Evolutionary conservation across 2,888 invertebrate genomes (phyloP), one percentile per base, ranked within the genome.

Genomic region (Stomorhina lunata): DNA sequence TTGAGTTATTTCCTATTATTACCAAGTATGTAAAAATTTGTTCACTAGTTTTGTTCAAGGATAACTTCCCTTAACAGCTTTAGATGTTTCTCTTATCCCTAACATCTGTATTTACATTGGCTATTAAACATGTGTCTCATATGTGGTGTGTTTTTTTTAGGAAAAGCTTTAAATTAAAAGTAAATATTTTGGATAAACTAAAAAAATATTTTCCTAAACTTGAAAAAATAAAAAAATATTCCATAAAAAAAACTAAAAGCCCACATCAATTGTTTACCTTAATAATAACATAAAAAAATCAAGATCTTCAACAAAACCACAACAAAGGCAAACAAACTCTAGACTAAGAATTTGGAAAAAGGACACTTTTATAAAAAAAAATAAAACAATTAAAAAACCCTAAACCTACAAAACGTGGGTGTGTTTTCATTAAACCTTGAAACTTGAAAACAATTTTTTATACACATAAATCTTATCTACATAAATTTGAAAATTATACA

Each of bases 281-380:
- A 15, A 3, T 34, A 72, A 68, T 15, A 53, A 29, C 17, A 12
- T 17, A 37, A 37, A 37, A 40, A 40, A 29, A 12, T 17, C 61
- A 78, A 77, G 48, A 69, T 61, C 45, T 69, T 53, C 50, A 68
- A 37, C n/a, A 55, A 63, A 55, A 63, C 63, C 78, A 27, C 53
- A 71, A 45, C 61, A 45, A 72, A n/a, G 32, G 50, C 40, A 79
- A 79, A 65, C 29, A 50, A 15, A 59, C 43, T 25, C 34, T 59
- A 68, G 50, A 34, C 9, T 20, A 66, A 25, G 2, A n/a, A n/a
- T n/a, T n/a, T n/a, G n/a, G 15, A 76, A 50, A 53, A 61, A 69
- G 17, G 45, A 17, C 22, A 22, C 37, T 25, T 65, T 17, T 43
- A n/a, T 37, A 12, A 37, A 37, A 37, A 37, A 1, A 37, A 57